A percentile compares a stretch with the other conserved stretches of the same genome.
Conservation (phyloP, 1,140 invertebrate species). For the Aphaenogaster floridana region DNA sequence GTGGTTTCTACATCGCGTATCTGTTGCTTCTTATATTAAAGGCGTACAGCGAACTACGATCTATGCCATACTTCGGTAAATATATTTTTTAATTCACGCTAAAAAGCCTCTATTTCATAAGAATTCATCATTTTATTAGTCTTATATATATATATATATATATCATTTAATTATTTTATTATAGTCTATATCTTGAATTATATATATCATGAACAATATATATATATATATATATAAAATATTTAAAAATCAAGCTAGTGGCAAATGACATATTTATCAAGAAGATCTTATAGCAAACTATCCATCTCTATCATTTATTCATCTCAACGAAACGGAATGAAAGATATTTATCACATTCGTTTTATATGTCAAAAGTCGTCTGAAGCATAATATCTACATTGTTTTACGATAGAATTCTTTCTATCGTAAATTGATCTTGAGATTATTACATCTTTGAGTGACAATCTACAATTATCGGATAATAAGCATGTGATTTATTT, state of each 20-base stretch:
- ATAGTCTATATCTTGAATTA: neutral
- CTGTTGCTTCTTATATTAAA: conserved; percentile 94
- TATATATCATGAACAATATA: neutral
- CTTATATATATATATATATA: too few relatives aligned
- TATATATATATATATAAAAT: neutral
- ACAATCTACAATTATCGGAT: neutral
- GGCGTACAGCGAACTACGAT: conserved; percentile 97
- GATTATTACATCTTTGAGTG: neutral
- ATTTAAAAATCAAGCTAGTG: neutral
- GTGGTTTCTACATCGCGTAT: conserved; percentile 95
- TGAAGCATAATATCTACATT: too few relatives aligned
- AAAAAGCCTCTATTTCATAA: neutral
- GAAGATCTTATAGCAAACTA: neutral
- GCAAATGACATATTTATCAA: neutral
- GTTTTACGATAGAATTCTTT: neutral
- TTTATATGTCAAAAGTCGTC: neutral
- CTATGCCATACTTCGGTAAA: conserved; percentile 99
- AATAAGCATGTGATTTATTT: conserved; percentile 69
- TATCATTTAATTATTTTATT: neutral
- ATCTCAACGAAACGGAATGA: neutral
- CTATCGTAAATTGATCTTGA: neutral
- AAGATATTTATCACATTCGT: neutral
- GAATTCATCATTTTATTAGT: neutral
- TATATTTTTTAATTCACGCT: neutral
- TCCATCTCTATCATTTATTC: neutral